Conservation (phyloP, 2,888 invertebrate genomes). For the Heteromurus nitidus region DNA sequence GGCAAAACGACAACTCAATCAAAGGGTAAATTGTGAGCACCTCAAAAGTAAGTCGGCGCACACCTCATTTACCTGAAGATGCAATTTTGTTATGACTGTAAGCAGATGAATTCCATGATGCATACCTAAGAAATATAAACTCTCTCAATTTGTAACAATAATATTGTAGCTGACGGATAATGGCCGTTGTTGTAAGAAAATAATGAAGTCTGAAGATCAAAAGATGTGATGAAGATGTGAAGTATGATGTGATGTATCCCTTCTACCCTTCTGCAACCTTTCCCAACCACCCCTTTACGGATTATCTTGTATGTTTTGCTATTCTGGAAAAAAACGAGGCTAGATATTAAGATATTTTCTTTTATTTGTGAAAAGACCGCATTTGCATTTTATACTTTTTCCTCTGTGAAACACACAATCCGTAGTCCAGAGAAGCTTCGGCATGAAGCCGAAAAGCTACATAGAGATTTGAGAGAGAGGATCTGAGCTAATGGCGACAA, state of each 20-base stretch:
- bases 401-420: background rate
- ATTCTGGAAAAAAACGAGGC: slow-evolving; percentile 25
- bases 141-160: slow-evolving; percentile 55
- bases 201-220: slow-evolving; percentile 25
- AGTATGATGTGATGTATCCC: background rate
- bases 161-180: slow-evolving; percentile 18
- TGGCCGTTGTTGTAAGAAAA: slow-evolving; percentile 1
- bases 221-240: background rate
- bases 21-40: too few species aligned
- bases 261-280: background rate
- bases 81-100: too few species aligned
- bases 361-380: slow-evolving; percentile 1
- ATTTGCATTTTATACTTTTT: background rate
- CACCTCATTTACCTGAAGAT: too few species aligned
- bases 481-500: slow-evolving; percentile 44
- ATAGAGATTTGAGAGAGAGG: slow-evolving; percentile 13
- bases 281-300: background rate
- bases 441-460: slow-evolving; percentile 34
- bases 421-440: too few species aligned
- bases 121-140: slow-evolving; percentile 25
- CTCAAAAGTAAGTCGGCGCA: too few species aligned
- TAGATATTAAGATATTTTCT: slow-evolving; percentile 24
- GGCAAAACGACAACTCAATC: too few species aligned
- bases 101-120: slow-evolving; percentile 32
- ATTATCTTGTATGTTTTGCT: slow-evolving; percentile 17